phyloP scores from a whole-genome alignment of 2,888 invertebrate species.

The Nebria salina region DNA sequence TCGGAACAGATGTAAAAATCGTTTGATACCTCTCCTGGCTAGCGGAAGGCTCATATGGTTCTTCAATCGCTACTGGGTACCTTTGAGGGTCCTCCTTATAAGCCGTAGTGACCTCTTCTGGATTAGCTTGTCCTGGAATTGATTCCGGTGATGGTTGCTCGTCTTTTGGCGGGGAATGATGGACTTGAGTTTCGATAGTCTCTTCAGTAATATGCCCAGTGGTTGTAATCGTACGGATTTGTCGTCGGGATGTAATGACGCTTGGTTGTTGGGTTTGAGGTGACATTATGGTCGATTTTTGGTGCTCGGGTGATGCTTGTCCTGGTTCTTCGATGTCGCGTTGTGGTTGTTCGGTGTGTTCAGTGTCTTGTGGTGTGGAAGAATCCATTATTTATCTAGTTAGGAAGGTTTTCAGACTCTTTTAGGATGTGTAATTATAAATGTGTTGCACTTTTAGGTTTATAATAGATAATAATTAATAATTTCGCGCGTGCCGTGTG shows the following conservation, averaged over 20 bases:
- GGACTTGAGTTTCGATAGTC: conserved; percentile 38
- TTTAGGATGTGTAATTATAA: not conserved
- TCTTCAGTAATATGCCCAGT: conserved; percentile 68
- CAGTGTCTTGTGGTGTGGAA: conserved; percentile 21
- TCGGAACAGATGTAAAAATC: conserved; percentile 13
- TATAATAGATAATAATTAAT: not conserved
- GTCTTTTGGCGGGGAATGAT: conserved; percentile 22
- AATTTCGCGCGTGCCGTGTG: not conserved
- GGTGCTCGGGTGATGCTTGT: not conserved
- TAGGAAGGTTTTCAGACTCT: not conserved
- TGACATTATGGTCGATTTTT: not conserved
- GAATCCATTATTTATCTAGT: conserved; percentile 6
- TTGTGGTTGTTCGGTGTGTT: conserved; percentile 45
- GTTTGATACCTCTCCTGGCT: conserved; percentile 29
- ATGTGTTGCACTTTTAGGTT: not conserved
- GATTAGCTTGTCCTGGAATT: not conserved
- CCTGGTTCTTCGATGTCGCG: conserved; percentile 49
- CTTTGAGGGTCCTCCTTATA: conserved; percentile 49
- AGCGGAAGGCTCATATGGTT: conserved; percentile 28
- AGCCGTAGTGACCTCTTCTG: not conserved
- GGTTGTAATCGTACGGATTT: conserved; percentile 70
- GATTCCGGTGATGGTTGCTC: conserved; percentile 2
- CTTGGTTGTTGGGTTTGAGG: conserved; percentile 23
- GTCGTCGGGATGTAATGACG: conserved; percentile 69
- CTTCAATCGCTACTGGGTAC: conserved; percentile 32